Evolutionary conservation across 1,140 invertebrate genomes (phyloP).

Genomic region (Meloidogyne floridensis): DNA sequence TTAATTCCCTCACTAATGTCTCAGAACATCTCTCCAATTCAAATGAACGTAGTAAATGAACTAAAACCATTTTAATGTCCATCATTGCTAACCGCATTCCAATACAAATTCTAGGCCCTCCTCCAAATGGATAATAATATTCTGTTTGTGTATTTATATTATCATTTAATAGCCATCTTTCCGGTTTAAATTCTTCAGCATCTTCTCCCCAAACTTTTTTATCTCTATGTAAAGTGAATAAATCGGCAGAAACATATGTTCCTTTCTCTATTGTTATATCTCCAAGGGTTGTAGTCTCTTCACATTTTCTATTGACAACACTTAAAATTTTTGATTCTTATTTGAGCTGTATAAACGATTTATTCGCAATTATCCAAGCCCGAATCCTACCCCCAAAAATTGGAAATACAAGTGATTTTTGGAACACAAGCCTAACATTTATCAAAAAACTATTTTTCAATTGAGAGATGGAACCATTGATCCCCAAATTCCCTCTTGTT

Average conservation of each 20-base stretch:
- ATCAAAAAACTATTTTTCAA: background rate
- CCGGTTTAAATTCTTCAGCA: slow-evolving; percentile 45
- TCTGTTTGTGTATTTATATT: background rate
- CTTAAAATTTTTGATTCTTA: slow-evolving; percentile 34
- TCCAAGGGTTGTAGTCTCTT: slow-evolving; percentile 42
- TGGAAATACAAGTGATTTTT: too few species aligned
- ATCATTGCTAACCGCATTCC: slow-evolving; percentile 9
- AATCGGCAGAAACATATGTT: slow-evolving; percentile 39
- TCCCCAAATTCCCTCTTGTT: too few species aligned
- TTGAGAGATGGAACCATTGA: too few species aligned
- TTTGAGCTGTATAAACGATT: background rate
- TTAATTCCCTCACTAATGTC: slow-evolving; percentile 10
- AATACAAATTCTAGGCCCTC: slow-evolving; percentile 15
- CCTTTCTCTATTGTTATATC: slow-evolving; percentile 39
- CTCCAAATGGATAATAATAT: slow-evolving; percentile 2
- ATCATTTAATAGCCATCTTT: slow-evolving; percentile 29
- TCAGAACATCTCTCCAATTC: slow-evolving; percentile 3
- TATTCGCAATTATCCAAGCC: too few species aligned
- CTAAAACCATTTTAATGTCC: background rate
- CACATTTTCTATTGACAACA: slow-evolving; percentile 35
- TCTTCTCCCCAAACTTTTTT: slow-evolving; percentile 52
- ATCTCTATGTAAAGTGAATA: slow-evolving; percentile 42
- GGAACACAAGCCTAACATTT: too few species aligned
- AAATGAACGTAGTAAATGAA: slow-evolving; percentile 37
- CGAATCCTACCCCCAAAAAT: too few species aligned